These are phyloP conservation scores for Hemichromis elongatus DNA, from an alignment of 2,113 vertebrate species.

Conservation along the genomic window DNA sequence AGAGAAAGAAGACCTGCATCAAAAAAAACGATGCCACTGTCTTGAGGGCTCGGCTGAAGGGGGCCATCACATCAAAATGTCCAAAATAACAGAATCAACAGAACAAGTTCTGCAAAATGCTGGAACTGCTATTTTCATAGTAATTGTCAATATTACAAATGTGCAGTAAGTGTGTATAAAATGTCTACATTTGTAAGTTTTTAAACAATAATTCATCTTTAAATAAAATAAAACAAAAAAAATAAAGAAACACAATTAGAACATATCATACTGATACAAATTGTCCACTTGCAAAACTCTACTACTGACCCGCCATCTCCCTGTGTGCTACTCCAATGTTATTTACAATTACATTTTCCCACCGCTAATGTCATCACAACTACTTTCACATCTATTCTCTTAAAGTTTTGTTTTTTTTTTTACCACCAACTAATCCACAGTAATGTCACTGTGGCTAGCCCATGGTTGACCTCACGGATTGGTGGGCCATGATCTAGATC, in stretches of 20 bases:
- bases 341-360: background rate
- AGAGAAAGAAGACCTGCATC: background rate
- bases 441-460: background rate
- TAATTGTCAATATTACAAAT: accelerated
- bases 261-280: background rate
- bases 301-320: background rate
- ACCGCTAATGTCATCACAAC: background rate
- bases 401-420: too few relatives aligned
- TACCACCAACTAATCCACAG: background rate
- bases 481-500: background rate
- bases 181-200: background rate
- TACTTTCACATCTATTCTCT: background rate
- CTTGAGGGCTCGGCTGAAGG: accelerated
- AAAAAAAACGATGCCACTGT: background rate
- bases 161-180: background rate
- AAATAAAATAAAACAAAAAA: background rate
- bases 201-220: background rate
- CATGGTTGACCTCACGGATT: background rate
- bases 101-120: too few relatives aligned
- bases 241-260: accelerated
- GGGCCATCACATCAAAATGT: background rate
- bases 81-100: background rate
- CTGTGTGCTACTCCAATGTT: background rate
- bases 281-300: background rate
- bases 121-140: background rate